Evolutionary conservation across 2,797 vertebrate species (phyloP).

Genomic region (Acestrorhynchus altus): DNA sequence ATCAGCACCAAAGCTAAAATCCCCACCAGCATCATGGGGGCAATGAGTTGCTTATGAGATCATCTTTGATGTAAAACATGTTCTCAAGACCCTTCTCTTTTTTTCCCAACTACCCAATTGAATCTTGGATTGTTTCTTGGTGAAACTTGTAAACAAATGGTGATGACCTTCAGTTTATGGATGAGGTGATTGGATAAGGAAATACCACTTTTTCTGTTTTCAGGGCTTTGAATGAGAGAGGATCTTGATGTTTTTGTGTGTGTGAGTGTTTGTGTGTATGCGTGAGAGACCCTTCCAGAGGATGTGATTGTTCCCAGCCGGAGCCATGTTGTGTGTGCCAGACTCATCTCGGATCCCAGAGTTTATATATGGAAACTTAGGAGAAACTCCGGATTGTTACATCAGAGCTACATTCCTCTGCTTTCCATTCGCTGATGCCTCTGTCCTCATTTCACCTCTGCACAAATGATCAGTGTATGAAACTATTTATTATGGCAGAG

Average conservation of each 20-base stretch:
- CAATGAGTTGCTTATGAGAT: conserved; percentile 23
- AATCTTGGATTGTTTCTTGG: neutral
- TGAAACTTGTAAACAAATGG: neutral
- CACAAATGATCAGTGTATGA: conserved; percentile 41
- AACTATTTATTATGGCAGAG: conserved; percentile 31
- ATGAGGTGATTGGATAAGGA: neutral
- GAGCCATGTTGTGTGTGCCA: conserved; percentile 62
- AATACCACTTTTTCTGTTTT: neutral
- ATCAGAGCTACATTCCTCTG: conserved; percentile 55
- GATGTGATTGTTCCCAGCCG: conserved; percentile 77
- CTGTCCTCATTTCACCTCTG: conserved; percentile 72
- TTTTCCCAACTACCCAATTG: neutral
- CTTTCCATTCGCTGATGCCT: conserved; percentile 41
- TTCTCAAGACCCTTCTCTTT: neutral
- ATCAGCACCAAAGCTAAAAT: conserved; percentile 45
- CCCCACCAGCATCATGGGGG: conserved; percentile 27
- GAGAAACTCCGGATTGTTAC: conserved; percentile 69
- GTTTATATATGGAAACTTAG: conserved; percentile 78
- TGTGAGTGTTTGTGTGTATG: neutral
- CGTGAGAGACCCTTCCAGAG: conserved; percentile 55
- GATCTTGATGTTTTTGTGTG: neutral
- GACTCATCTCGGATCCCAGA: conserved; percentile 71
- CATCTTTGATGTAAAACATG: conserved; percentile 14
- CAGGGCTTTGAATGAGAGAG: neutral
- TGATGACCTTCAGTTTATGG: neutral